Conservation (phyloP, 1,140 invertebrate species). For the Theocolax elegans region DNA sequence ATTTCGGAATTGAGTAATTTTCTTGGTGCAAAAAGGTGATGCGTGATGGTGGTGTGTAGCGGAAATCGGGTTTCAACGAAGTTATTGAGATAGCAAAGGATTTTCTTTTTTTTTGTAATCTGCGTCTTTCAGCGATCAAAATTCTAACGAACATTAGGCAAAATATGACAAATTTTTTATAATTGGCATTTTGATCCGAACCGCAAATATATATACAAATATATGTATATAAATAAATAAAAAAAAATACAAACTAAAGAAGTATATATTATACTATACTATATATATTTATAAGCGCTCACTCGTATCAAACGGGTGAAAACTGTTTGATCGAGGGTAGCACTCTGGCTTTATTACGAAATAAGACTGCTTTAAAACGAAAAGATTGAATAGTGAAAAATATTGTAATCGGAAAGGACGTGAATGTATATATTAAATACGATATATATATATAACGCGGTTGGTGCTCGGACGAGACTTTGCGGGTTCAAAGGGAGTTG, state of each 20-base stretch:
- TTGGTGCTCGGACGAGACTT: slow-evolving; percentile 28
- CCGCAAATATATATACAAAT: neutral
- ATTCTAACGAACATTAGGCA: slow-evolving; percentile 8
- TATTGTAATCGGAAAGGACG: slow-evolving; percentile 23
- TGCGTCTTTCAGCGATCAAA: slow-evolving; percentile 38
- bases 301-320: neutral
- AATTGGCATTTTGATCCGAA: slow-evolving; percentile 27
- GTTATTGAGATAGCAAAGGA: no score
- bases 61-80: neutral
- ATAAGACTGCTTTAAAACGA: slow-evolving; percentile 60
- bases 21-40: slow-evolving; percentile 35
- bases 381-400: slow-evolving; percentile 32
- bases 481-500: slow-evolving; percentile 25
- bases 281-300: slow-evolving; percentile 1
- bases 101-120: no score
- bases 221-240: neutral
- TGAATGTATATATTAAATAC: slow-evolving; percentile 28
- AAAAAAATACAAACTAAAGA: neutral
- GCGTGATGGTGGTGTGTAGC: neutral
- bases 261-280: neutral
- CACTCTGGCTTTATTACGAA: slow-evolving; percentile 35
- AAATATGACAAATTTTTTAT: slow-evolving; percentile 10
- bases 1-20: slow-evolving; percentile 21
- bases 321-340: slow-evolving; percentile 22
- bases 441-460: slow-evolving; percentile 21